A percentile compares a stretch with the other conserved stretches of the same genome.
Conservation (phyloP, 2,113 vertebrate species). For the Chamaetylas fuelleborni region DNA sequence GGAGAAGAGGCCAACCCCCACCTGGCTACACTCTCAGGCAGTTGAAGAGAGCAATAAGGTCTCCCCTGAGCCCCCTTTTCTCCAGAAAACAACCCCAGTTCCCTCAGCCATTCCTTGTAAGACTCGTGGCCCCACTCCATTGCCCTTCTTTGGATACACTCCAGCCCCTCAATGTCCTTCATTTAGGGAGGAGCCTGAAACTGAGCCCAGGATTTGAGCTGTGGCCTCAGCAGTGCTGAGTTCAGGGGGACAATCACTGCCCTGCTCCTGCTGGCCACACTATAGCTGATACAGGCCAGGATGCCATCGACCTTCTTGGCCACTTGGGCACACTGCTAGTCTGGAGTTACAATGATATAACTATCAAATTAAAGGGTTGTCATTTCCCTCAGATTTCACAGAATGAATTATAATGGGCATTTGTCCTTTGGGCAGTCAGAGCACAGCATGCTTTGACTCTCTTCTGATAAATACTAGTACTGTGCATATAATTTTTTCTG, state of each 20-base stretch:
- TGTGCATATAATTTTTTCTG: background rate
- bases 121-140: accelerated
- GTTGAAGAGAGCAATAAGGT: background rate
- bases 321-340: background rate
- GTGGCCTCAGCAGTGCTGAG: background rate
- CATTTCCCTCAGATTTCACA: background rate
- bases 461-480: background rate
- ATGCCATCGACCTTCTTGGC: background rate
- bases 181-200: background rate
- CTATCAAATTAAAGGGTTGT: background rate
- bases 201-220: background rate
- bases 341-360: background rate
- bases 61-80: background rate
- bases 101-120: background rate
- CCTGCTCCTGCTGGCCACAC: background rate
- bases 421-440: background rate
- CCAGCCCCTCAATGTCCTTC: background rate
- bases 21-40: background rate
- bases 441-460: background rate
- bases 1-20: background rate
- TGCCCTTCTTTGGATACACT: accelerated
- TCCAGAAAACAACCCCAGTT: background rate
- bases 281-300: background rate
- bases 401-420: background rate
- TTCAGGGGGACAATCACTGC: background rate